Evolutionary conservation across 2,797 vertebrate species (phyloP).

Genomic region (Poeciliopsis infans): DNA sequence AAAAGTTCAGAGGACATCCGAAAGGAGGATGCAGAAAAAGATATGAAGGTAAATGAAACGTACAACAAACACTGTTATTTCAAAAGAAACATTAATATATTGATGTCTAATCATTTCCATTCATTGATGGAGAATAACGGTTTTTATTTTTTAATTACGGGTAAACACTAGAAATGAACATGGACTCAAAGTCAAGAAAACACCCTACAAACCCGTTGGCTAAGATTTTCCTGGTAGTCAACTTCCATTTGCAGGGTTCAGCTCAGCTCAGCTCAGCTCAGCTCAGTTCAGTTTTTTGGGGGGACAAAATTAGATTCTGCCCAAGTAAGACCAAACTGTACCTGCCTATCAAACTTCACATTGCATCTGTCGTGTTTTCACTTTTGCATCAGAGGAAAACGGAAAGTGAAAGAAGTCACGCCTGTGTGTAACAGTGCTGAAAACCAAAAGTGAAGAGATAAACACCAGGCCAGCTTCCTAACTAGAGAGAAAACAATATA

Average conservation of each 20-base stretch:
- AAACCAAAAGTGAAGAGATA: not conserved
- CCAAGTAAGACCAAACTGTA: not conserved
- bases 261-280: not conserved
- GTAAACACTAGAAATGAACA: not conserved
- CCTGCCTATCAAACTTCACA: not conserved
- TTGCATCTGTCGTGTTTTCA: not conserved
- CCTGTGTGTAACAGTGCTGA: not conserved
- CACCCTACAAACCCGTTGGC: not conserved
- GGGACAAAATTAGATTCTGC: not conserved
- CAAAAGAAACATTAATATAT: not conserved
- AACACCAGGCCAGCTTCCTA: not conserved
- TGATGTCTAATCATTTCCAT: not conserved
- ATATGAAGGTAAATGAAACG: slow-evolving; percentile 23
- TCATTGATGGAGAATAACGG: not conserved
- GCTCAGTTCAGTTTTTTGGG: not conserved
- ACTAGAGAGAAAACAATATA: not conserved
- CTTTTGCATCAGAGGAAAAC: not conserved
- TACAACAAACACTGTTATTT: not conserved
- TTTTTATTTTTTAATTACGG: not conserved
- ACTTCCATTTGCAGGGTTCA: not conserved
- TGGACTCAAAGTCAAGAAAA: not conserved
- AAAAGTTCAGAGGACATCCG: not conserved
- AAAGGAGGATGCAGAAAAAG: not conserved
- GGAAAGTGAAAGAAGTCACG: not conserved
- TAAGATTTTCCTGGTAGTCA: not conserved